phyloP scores from a whole-genome alignment of 2,888 invertebrate genomes.

The Xylocampa areola region DNA sequence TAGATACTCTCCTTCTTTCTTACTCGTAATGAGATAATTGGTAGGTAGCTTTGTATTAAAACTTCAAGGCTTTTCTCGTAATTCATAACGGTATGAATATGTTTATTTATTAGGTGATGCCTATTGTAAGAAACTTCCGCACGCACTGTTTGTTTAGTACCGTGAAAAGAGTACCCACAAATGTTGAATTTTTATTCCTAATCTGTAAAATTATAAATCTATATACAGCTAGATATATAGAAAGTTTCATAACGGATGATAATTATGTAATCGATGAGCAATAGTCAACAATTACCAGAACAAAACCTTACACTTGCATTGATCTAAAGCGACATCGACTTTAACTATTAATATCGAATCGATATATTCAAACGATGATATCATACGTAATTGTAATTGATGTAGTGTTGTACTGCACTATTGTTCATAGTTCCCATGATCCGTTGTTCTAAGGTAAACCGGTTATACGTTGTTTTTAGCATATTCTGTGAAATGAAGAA shows the following conservation, averaged over 20 bases:
- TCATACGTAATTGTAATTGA: conserved; percentile 32
- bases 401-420: conserved; percentile 16
- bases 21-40: conserved; percentile 40
- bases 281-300: neutral
- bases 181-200: too few relatives aligned
- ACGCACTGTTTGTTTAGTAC: too few relatives aligned
- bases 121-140: too few relatives aligned
- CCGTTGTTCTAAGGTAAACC: conserved; percentile 50
- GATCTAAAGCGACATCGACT: conserved; percentile 10
- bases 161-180: too few relatives aligned
- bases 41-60: conserved; percentile 10
- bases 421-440: conserved; percentile 53
- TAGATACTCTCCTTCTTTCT: too few relatives aligned
- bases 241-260: too few relatives aligned
- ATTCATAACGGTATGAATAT: neutral
- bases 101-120: too few relatives aligned
- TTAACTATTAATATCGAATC: conserved; percentile 5
- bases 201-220: too few relatives aligned
- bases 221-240: too few relatives aligned
- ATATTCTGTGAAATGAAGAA: conserved; percentile 69
- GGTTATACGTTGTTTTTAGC: conserved; percentile 54
- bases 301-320: neutral
- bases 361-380: conserved; percentile 33
- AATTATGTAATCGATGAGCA: too few relatives aligned
- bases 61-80: conserved; percentile 12